Evolutionary conservation across 2,113 vertebrate genomes (phyloP).

Genomic region (Bagarius yarrelli): DNA sequence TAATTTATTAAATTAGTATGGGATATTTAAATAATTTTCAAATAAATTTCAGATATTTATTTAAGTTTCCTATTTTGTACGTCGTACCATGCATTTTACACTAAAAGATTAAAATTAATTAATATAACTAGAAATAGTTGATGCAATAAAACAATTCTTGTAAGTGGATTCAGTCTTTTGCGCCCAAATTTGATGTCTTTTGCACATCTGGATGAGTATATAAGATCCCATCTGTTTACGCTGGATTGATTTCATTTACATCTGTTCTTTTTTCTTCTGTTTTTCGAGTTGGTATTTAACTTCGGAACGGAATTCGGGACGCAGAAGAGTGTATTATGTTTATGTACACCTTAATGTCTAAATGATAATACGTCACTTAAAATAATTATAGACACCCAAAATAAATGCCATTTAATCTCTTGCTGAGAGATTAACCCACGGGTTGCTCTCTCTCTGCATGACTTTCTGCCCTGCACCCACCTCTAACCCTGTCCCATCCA

Average conservation of each 20-base stretch:
- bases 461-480: constrained; percentile 43
- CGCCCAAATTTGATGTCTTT: constrained; percentile 12
- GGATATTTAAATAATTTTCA: no score
- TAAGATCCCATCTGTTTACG: constrained; percentile 47
- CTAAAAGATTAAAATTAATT: no score
- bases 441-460: constrained; percentile 58
- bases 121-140: neutral
- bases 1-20: no score
- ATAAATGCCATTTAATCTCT: constrained; percentile 30
- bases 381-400: neutral
- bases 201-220: constrained; percentile 48
- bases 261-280: constrained; percentile 36
- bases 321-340: neutral
- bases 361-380: neutral
- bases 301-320: neutral
- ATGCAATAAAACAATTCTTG: neutral
- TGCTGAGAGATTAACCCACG: constrained; percentile 28
- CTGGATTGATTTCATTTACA: constrained; percentile 43
- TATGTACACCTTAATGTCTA: neutral
- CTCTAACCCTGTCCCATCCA: constrained; percentile 4
- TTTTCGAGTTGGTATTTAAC: constrained; percentile 9
- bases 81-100: no score
- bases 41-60: no score
- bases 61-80: no score
- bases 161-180: neutral